Evolutionary conservation across 2,888 invertebrate genomes (phyloP).

Genomic region (Pollenia griseotomentosa): DNA sequence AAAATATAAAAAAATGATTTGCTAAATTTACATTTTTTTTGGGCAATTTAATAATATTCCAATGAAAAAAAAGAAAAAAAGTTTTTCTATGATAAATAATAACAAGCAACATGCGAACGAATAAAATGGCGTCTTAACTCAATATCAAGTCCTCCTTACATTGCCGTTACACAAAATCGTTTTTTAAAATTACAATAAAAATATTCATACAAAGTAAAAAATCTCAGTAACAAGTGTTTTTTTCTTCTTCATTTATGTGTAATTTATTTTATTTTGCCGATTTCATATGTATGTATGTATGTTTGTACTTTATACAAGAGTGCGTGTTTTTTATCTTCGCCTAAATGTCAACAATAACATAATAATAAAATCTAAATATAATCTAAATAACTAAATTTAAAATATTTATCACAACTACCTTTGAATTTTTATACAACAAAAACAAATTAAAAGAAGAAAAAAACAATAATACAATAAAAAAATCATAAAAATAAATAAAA

Average conservation of each 20-base stretch:
- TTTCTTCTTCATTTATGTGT: conserved; percentile 1
- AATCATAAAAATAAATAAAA: not conserved
- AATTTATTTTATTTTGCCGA: not conserved
- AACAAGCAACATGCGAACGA: too few relatives aligned
- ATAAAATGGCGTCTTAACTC: not conserved
- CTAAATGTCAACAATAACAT: conserved; percentile 4
- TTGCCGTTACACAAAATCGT: conserved; percentile 18
- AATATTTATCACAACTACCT: not conserved
- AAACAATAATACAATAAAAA: not conserved
- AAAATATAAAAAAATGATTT: not conserved
- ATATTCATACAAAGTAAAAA: conserved; percentile 1
- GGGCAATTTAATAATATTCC: not conserved
- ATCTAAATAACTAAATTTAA: conserved; percentile 28
- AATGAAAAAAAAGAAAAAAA: not conserved
- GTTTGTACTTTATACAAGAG: not conserved
- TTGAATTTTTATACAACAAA: conserved; percentile 15
- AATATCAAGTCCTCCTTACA: not conserved
- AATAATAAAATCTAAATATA: conserved; percentile 35
- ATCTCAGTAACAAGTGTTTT: conserved; percentile 57
- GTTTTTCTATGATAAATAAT: too few relatives aligned
- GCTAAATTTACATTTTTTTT: not conserved
- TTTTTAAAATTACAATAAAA: conserved; percentile 2
- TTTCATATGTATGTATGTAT: not conserved
- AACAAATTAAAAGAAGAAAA: not conserved
- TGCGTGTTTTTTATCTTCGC: conserved; percentile 6